A percentile compares a stretch with the other conserved stretches of the same genome.
Conservation (phyloP, 2,888 invertebrate species). For the Drosophila ezoana region DNA sequence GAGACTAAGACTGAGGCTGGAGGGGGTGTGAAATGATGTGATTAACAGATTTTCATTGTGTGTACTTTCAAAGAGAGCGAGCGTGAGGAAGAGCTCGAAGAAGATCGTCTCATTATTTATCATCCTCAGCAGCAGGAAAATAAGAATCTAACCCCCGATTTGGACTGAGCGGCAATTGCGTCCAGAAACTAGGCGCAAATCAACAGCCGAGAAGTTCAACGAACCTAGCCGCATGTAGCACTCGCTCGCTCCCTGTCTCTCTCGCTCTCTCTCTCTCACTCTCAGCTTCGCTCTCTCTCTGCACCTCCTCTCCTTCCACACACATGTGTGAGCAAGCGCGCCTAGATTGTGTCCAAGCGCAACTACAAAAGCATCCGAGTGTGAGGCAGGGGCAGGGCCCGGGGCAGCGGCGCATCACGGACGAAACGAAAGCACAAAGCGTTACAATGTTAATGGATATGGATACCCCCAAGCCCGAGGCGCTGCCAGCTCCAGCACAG, state of each 20-base stretch:
- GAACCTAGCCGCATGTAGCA: constrained; percentile 52
- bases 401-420: constrained; percentile 42
- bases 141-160: constrained; percentile 67
- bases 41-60: constrained; percentile 69
- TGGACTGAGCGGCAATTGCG: constrained; percentile 43
- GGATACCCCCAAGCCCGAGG: constrained; percentile 41
- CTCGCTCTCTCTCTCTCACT: constrained; percentile 18
- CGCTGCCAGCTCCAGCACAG: constrained; percentile 9
- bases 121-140: constrained; percentile 69
- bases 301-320: not conserved
- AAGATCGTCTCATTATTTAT: constrained; percentile 61
- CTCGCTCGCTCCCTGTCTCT: constrained; percentile 15
- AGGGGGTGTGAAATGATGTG: constrained; percentile 51
- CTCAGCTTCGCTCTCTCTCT: constrained; percentile 24
- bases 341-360: constrained; percentile 77
- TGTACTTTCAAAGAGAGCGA: constrained; percentile 6
- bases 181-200: constrained; percentile 68
- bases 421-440: constrained; percentile 72
- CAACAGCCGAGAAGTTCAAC: constrained; percentile 72
- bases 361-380: constrained; percentile 38
- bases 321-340: constrained; percentile 44
- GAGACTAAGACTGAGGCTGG: constrained; percentile 8
- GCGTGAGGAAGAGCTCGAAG: constrained; percentile 3
- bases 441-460: constrained; percentile 72
- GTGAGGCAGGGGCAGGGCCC: not conserved